A percentile compares a stretch with the other conserved stretches of the same genome.
These are phyloP conservation scores for Tragelaphus oryx DNA, from an alignment of 2,797 vertebrate genomes.

Conservation along the genomic window DNA sequence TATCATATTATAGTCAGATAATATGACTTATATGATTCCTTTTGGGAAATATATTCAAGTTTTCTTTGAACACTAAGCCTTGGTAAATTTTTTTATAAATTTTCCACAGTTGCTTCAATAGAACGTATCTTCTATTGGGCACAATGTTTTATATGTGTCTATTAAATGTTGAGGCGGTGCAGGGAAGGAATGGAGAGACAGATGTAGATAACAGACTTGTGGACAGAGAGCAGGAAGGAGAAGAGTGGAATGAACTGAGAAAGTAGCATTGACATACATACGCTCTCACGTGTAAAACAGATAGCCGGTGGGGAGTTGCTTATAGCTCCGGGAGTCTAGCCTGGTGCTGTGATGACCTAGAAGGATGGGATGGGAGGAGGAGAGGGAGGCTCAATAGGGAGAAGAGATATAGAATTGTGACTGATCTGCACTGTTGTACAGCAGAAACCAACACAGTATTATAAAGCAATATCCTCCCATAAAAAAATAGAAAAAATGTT, in stretches of 20 bases:
- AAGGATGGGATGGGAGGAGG: not conserved
- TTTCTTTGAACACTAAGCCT: slow-evolving; percentile 4
- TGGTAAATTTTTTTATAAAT: not conserved
- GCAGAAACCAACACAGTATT: not conserved
- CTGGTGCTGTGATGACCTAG: not conserved
- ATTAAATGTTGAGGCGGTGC: not conserved
- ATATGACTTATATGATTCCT: not conserved
- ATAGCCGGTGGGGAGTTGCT: not conserved
- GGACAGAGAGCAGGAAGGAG: not conserved
- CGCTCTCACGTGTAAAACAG: not conserved
- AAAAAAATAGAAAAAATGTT: not conserved
- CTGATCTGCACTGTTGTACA: not conserved
- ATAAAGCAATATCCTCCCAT: not conserved
- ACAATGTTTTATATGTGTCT: not conserved
- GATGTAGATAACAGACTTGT: not conserved
- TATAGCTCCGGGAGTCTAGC: not conserved
- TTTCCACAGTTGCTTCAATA: not conserved
- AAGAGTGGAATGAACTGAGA: not conserved
- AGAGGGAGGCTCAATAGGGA: not conserved
- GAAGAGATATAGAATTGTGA: not conserved
- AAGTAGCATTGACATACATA: not conserved
- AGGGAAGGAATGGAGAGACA: not conserved
- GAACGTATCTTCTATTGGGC: not conserved
- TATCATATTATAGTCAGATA: not conserved
- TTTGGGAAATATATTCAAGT: not conserved